These are phyloP conservation scores for Drosophila paracracens DNA, from an alignment of 2,888 invertebrate genomes.

Conservation along the genomic window DNA sequence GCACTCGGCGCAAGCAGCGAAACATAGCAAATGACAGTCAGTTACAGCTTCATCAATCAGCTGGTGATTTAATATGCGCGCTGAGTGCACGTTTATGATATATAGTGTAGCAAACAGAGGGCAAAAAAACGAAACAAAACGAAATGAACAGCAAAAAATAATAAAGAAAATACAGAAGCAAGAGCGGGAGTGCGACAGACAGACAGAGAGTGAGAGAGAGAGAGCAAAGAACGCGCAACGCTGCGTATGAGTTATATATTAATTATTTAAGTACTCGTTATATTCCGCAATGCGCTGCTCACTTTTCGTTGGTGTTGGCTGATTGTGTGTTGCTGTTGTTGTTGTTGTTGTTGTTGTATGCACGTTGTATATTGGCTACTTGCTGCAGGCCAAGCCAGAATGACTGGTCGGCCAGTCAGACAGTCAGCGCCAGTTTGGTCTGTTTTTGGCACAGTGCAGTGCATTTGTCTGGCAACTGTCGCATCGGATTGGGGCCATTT, in stretches of 20 bases:
- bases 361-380: conserved; percentile 17
- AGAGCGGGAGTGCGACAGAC: background rate
- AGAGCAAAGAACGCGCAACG: conserved; percentile 25
- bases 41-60: conserved; percentile 73
- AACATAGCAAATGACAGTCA: conserved; percentile 11
- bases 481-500: conserved; percentile 65
- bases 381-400: conserved; percentile 26
- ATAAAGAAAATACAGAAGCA: conserved; percentile 4
- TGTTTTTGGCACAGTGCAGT: conserved; percentile 74
- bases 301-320: conserved; percentile 37
- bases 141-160: conserved; percentile 3
- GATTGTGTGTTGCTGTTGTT: conserved; percentile 22
- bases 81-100: conserved; percentile 71
- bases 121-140: background rate
- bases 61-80: conserved; percentile 71
- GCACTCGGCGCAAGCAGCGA: conserved; percentile 22
- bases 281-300: conserved; percentile 57
- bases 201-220: background rate
- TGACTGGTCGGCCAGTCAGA: conserved; percentile 6
- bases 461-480: conserved; percentile 75
- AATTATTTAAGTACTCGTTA: conserved; percentile 79
- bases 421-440: conserved; percentile 47
- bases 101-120: conserved; percentile 25
- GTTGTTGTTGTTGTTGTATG: conserved; percentile 16
- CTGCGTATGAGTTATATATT: conserved; percentile 80